phyloP scores from a whole-genome alignment of 2,888 invertebrate species.

The Aphodius granarius region DNA sequence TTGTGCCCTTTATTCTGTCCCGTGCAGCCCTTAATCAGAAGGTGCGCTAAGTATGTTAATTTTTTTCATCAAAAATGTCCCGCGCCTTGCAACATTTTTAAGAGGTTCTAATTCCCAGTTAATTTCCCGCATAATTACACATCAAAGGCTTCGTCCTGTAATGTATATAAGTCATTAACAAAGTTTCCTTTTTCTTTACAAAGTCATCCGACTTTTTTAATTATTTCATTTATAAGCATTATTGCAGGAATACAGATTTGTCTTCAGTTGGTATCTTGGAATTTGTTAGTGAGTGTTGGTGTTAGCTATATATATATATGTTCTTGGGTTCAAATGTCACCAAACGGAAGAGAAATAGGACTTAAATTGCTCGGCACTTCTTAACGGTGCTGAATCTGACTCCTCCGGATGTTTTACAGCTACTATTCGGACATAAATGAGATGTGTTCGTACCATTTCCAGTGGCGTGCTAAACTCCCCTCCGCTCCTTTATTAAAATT shows the following conservation, averaged over 20 bases:
- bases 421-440: slow-evolving; percentile 46
- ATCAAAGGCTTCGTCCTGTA: not conserved
- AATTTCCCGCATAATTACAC: not conserved
- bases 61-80: not conserved
- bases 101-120: not conserved
- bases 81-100: not conserved
- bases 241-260: too few relatives aligned
- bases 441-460: slow-evolving; percentile 46
- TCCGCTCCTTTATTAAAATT: slow-evolving; percentile 24
- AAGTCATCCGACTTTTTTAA: not conserved
- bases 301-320: slow-evolving; percentile 35
- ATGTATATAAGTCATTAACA: slow-evolving; percentile 9
- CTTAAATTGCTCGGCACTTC: slow-evolving; percentile 54
- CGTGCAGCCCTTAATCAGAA: not conserved
- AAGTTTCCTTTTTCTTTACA: not conserved
- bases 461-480: slow-evolving; percentile 44
- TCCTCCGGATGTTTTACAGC: slow-evolving; percentile 49
- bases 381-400: slow-evolving; percentile 47
- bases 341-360: slow-evolving; percentile 54
- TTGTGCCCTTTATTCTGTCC: not conserved
- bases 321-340: slow-evolving; percentile 50
- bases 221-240: not conserved
- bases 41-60: not conserved
- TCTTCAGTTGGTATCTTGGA: slow-evolving; percentile 9
- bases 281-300: slow-evolving; percentile 1